Evolutionary conservation across 2,113 vertebrate species (phyloP), one percentile per base, ranked within the genome.

Genomic region (Leucopternis melanops): DNA sequence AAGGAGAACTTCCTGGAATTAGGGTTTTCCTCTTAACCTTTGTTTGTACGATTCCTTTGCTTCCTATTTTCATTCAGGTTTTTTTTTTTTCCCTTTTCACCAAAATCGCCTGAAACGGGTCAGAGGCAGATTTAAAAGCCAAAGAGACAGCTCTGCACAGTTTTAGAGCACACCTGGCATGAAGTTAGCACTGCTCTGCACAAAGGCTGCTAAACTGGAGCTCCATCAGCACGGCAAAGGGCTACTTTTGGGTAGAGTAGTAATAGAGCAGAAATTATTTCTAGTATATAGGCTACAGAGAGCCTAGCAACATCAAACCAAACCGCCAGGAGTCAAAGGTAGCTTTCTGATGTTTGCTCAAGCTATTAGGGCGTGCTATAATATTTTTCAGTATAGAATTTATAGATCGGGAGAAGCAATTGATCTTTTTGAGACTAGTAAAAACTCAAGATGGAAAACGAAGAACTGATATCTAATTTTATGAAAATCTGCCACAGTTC

Each of bases 1-100:
- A 69, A 90, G 58, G 59, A 96, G 73, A 94, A 80, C 84, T 95
- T 90, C 81, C 81, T 52, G 50, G 49, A 94, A 81, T 87, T 82
- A 62, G 90, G 90, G 50, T 71, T 97, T 95, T 90, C 87, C 95
- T 95, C 80, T 63, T 88, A 86, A 96, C 81, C 84, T 94, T 88
- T 94, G 80, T 79, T 92, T 81, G 26, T 22, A 27, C 21, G 22
- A 74, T 70, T 47, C 55, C n/a, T 95, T 88, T 82, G 22, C 57
- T 90, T 75, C 66, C 32, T 73, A 32, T 74, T 72, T 81, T 34
- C 32, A 44, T 26, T 18, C n/a, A 34, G 12, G 25, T 34, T 16
- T 34, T 54, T 47, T 16, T 16, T 57, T 45, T 11, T 14, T 2
- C 1, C 16, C 7, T 67, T 74, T 71, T 52, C 34, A 62, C 36